These are phyloP conservation scores for Tragelaphus scriptus DNA, from an alignment of 2,113 vertebrate genomes.

Conservation along the genomic window DNA sequence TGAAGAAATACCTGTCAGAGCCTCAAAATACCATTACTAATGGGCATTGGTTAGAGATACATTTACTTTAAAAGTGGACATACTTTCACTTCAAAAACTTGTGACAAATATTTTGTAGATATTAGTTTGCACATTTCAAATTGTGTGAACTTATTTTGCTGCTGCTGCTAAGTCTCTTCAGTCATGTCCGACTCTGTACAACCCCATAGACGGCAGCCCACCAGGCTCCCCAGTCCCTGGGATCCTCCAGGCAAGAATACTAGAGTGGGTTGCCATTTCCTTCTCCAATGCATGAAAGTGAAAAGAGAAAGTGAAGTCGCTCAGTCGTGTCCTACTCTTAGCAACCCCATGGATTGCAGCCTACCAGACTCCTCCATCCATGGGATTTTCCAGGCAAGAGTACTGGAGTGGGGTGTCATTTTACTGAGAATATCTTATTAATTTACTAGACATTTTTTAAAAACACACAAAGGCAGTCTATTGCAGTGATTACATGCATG, in stretches of 20 bases:
- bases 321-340: too few relatives aligned
- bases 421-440: not conserved
- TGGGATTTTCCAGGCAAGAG: too few relatives aligned
- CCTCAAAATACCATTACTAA: not conserved
- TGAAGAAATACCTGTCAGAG: not conserved
- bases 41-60: not conserved
- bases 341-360: too few relatives aligned
- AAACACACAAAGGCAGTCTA: not conserved
- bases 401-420: not conserved
- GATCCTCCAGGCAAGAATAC: too few relatives aligned
- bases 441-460: not conserved
- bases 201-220: too few relatives aligned
- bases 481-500: not conserved
- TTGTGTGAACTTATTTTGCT: not conserved
- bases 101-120: not conserved
- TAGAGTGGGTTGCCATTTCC: too few relatives aligned
- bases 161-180: too few relatives aligned
- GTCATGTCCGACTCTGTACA: too few relatives aligned
- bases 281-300: too few relatives aligned
- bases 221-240: too few relatives aligned
- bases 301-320: too few relatives aligned
- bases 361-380: too few relatives aligned
- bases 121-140: not conserved
- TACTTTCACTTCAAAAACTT: not conserved
- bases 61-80: not conserved